A percentile compares a stretch with the other conserved stretches of the same genome.
Evolutionary conservation across 2,888 invertebrate genomes (phyloP).

Genomic region (Pseudanteris insignis): DNA sequence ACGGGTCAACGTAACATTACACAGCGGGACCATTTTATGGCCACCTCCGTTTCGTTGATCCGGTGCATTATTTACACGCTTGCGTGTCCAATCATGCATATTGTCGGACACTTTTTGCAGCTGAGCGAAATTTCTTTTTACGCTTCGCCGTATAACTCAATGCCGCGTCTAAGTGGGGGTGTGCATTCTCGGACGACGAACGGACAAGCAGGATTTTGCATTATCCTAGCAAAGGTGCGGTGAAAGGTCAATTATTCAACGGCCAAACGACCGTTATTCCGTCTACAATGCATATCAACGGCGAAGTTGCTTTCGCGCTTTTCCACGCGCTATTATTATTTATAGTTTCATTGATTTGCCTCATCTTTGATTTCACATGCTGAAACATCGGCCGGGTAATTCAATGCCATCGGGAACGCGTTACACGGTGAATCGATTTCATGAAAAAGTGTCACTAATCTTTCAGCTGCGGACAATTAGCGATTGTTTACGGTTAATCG

Average conservation of each 20-base stretch:
- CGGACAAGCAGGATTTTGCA: constrained; percentile 23
- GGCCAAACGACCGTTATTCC: constrained; percentile 39
- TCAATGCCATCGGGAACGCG: no score
- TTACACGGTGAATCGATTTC: no score
- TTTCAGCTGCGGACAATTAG: no score
- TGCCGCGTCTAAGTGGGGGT: constrained; percentile 5
- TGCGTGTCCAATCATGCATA: constrained; percentile 21
- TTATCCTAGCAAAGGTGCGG: constrained; percentile 33
- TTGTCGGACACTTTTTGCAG: constrained; percentile 23
- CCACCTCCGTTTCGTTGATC: constrained; percentile 6
- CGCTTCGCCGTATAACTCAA: not conserved
- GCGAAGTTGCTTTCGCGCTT: constrained; percentile 17
- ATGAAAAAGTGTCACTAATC: no score
- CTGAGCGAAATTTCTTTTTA: constrained; percentile 13
- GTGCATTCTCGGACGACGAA: constrained; percentile 15
- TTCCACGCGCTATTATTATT: constrained; percentile 1
- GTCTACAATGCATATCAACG: constrained; percentile 25
- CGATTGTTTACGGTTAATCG: no score
- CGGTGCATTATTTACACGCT: constrained; percentile 11
- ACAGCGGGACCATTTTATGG: constrained; percentile 1
- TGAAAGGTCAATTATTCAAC: constrained; percentile 45
- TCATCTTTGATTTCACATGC: no score
- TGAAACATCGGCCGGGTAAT: no score
- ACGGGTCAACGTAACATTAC: not conserved
- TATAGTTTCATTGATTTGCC: no score